Evolutionary conservation across 2,113 vertebrate genomes (phyloP), one percentile per base, ranked within the genome.

Genomic region (Podarcis raffonei): DNA sequence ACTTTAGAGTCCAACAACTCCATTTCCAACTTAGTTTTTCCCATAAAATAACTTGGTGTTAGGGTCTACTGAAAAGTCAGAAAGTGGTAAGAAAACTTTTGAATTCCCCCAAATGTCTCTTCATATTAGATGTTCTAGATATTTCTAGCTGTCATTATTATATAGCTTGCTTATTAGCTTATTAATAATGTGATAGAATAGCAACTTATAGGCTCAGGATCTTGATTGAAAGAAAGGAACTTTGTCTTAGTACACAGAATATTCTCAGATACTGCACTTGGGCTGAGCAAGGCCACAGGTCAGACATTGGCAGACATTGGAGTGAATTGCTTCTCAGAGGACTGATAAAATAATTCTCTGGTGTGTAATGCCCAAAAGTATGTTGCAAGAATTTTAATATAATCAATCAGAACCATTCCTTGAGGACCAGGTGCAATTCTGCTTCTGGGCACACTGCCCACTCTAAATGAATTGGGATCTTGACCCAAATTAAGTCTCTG

Each of bases 401-500:
- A 85, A 37, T 85, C 59, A 85, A 75, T 69, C 71, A 75, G 69
- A 85, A 37, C 13, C 22, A 35, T 25, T 84, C 27, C 83, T 32
- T 53, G 83, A 22, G 27, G 32, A 12, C 71, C n/a, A 37, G n/a
- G 71, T 75, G 32, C 71, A 59, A 32, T 59, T 18, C 83, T 16
- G 20, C 16, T 32, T 84, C 83, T 75, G 71, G 83, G 83, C 69
- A 62, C 20, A 23, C 22, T 85, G 71, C 69, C 48, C 22, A 37
- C 37, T 72, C 27, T 39, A 85, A 77, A 9, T 0, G 71, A 27
- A 22, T 59, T 0, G 2, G 81, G 71, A 23, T 12, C n/a, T 30
- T 20, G 37, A n/a, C n/a, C 78, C 66, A 71, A 90, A 78, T 22
- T 71, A 90, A 83, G 80, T 12, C 74, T 90, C 35, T 32, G 77